These are phyloP conservation scores for Puffinus mauretanicus DNA, from an alignment of 2,113 vertebrate genomes.

Conservation along the genomic window DNA sequence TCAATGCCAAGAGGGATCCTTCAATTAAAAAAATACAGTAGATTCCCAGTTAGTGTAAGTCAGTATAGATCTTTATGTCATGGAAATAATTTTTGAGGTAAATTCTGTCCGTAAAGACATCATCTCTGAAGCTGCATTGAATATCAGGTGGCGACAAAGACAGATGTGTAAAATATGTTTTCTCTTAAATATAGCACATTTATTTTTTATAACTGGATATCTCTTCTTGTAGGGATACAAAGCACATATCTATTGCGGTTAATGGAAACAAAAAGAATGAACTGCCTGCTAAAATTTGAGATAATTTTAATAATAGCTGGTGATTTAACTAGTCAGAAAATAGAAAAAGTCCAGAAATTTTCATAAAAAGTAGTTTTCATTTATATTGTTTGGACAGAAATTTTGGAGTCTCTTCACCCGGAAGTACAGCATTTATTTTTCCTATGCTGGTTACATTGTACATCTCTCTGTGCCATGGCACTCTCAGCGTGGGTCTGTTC, in stretches of 20 bases:
- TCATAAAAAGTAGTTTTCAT: neutral
- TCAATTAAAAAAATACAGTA: neutral
- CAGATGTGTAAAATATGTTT: neutral
- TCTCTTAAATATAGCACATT: neutral
- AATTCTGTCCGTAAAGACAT: neutral
- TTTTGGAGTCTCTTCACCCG: neutral
- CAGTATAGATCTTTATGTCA: neutral
- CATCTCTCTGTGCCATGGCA: neutral
- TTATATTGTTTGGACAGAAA: neutral
- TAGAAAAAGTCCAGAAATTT: neutral
- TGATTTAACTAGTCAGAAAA: neutral
- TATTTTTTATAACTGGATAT: neutral
- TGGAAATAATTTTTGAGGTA: neutral
- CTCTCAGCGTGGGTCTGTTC: neutral
- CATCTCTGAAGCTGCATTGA: neutral
- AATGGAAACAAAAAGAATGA: neutral
- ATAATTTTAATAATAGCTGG: neutral
- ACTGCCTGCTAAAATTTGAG: neutral
- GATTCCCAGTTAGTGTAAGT: neutral
- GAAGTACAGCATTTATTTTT: neutral
- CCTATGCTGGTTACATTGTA: neutral
- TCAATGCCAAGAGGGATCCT: neutral
- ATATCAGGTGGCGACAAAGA: neutral
- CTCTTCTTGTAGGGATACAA: neutral
- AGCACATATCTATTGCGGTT: neutral